Evolutionary conservation across 2,113 vertebrate genomes (phyloP), one percentile per base, ranked within the genome.

Genomic region (Pardalotus punctatus): DNA sequence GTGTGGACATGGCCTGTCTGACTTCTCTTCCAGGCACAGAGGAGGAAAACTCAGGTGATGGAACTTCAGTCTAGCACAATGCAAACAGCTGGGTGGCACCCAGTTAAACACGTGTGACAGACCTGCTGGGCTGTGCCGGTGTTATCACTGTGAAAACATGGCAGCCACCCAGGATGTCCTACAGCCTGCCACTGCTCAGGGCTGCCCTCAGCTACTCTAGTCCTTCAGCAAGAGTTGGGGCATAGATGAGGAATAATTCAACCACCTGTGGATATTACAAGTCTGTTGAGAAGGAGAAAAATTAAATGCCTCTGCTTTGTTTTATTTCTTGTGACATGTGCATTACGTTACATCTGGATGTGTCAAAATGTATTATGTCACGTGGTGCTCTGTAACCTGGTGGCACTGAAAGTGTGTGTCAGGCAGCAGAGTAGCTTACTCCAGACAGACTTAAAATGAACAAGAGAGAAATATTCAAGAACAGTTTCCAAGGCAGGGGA

Each of bases 21-120:
- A 29, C 28, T 67, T 22, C 23, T 24, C 36, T 33, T 50, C 43
- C 66, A 27, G n/a, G 40, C 72, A 57, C 31, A 18, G 11, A 38
- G 21, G 20, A 64, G 54, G 29, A 65, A 42, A 35, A 24, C 28
- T 78, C 42, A 25, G 24, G 31, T 6, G 17, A 5, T 1, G 5
- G 28, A 81, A 2, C 23, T 23, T 38, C 0, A 0, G 22, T 6
- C 12, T 51, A n/a, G 20, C 0, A 2, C 58, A 14, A 1, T 1
- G 11, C 16, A 5, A 22, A 20, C 31, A 48, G 51, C 38, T 35
- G 27, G 5, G 35, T 54, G 48, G n/a, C n/a, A 45, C 69, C n/a
- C 36, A 33, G 38, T 40, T n/a, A 29, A 57, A 73, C 14, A 8
- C 0, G 1, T 1, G 2, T 45, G 47, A 17, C 35, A 12, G 33